Evolutionary conservation across 2,113 vertebrate genomes (phyloP).

Genomic region (Emydura subglobosa): DNA sequence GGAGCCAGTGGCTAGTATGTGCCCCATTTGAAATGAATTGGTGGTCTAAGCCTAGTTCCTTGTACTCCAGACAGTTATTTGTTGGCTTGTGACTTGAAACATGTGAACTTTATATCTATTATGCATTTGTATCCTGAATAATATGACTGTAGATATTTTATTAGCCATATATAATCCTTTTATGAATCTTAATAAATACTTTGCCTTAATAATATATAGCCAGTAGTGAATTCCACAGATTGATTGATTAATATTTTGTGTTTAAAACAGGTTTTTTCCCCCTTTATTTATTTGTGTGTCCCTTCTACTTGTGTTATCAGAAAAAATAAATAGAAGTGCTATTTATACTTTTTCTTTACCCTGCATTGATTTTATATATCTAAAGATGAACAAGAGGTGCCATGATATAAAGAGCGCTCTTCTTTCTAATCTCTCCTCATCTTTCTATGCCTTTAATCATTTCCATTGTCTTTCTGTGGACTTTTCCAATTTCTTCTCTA

Average conservation of each 20-base stretch:
- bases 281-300: not conserved
- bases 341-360: not conserved
- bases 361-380: not conserved
- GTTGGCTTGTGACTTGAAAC: not conserved
- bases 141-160: not conserved
- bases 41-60: not conserved
- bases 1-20: not conserved
- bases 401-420: not conserved
- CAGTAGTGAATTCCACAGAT: not conserved
- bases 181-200: not conserved
- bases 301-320: not conserved
- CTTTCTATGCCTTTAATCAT: not conserved
- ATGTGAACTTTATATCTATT: not conserved
- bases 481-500: not conserved
- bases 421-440: not conserved
- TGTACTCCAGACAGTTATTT: not conserved
- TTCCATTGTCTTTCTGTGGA: not conserved
- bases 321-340: not conserved
- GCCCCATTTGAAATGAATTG: not conserved
- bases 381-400: too few relatives aligned
- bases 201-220: not conserved
- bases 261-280: not conserved
- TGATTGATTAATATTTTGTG: not conserved
- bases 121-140: not conserved
- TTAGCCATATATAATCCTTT: conserved; percentile 5